Percentiles rank a stretch among this genome's conserved stretches.
These are phyloP conservation scores for Brachystomella parvula DNA, from an alignment of 1,140 invertebrate genomes.

Conservation along the genomic window DNA sequence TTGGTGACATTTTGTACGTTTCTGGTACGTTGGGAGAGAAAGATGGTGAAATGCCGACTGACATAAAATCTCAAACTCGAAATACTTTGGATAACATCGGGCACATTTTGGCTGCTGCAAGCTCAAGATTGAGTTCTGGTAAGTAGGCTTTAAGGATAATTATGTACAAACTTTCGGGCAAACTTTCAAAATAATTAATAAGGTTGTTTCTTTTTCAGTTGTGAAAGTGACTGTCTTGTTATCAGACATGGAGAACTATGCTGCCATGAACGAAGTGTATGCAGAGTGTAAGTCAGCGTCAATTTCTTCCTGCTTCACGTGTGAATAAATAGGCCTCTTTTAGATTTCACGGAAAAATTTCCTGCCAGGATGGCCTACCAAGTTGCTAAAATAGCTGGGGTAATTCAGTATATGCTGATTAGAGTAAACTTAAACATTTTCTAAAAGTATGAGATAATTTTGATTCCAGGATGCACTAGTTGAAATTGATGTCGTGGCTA, in stretches of 20 bases:
- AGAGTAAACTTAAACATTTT: no score
- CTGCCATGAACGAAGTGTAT: slow-evolving; percentile 72
- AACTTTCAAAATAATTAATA: no score
- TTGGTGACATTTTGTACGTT: slow-evolving; percentile 72
- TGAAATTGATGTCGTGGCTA: slow-evolving; percentile 72
- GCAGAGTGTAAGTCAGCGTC: slow-evolving; percentile 62
- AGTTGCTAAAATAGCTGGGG: no score
- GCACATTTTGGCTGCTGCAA: slow-evolving; percentile 62
- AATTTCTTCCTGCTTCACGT: no score
- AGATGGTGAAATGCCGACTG: slow-evolving; percentile 56
- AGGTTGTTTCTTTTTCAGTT: slow-evolving; percentile 51
- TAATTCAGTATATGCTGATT: no score
- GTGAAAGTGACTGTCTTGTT: slow-evolving; percentile 77
- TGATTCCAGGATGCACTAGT: slow-evolving; percentile 60
- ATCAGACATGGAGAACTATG: slow-evolving; percentile 70
- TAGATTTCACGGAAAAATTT: slow-evolving; percentile 63
- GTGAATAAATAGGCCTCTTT: slow-evolving; percentile 31
- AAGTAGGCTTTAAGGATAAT: no score
- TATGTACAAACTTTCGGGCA: not conserved
- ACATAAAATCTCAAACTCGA: slow-evolving; percentile 59
- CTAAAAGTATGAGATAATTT: no score
- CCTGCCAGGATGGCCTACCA: slow-evolving; percentile 72
- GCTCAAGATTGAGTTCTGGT: no score
- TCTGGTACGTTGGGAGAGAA: slow-evolving; percentile 75
- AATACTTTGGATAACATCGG: slow-evolving; percentile 70